Conservation (phyloP, 2,888 invertebrate genomes). For the Caenorhabditis sulstoni region DNA sequence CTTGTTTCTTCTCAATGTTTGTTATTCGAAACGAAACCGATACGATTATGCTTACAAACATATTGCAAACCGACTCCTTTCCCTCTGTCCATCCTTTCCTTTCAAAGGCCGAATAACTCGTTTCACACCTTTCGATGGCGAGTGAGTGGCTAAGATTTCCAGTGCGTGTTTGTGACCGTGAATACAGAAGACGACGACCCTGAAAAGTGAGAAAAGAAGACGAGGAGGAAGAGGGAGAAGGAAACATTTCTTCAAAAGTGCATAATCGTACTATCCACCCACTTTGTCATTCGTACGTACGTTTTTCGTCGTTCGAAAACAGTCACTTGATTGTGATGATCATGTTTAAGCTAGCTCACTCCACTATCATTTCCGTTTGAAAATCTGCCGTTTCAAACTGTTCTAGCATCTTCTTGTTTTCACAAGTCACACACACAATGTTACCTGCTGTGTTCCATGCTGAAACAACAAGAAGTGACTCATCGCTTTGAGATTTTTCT, state of each 20-base stretch:
- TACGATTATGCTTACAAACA: slow-evolving; percentile 43
- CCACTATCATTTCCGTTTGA: background rate
- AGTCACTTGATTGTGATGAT: no score
- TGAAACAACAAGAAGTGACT: no score
- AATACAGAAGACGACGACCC: slow-evolving; percentile 4
- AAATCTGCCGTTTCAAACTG: background rate
- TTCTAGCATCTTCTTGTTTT: no score
- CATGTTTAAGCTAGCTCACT: no score
- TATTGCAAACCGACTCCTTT: slow-evolving; percentile 3
- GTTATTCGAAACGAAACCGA: slow-evolving; percentile 38
- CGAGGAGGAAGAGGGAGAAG: slow-evolving; percentile 7
- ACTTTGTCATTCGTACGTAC: background rate
- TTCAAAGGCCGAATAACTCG: slow-evolving; percentile 29
- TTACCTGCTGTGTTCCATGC: no score
- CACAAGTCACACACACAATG: no score
- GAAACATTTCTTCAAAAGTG: slow-evolving; percentile 23
- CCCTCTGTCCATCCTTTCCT: slow-evolving; percentile 18
- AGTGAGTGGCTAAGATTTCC: background rate
- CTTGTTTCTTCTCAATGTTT: slow-evolving; percentile 48
- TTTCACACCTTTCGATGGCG: slow-evolving; percentile 27
- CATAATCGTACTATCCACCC: slow-evolving; percentile 36
- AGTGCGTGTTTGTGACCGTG: slow-evolving; percentile 6
- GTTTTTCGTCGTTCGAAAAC: no score
- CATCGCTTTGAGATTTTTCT: no score
- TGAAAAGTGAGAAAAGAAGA: slow-evolving; percentile 11